Evolutionary conservation across 2,113 vertebrate genomes (phyloP), one percentile per base, ranked within the genome.

Genomic region (Osmerus eperlanus): DNA sequence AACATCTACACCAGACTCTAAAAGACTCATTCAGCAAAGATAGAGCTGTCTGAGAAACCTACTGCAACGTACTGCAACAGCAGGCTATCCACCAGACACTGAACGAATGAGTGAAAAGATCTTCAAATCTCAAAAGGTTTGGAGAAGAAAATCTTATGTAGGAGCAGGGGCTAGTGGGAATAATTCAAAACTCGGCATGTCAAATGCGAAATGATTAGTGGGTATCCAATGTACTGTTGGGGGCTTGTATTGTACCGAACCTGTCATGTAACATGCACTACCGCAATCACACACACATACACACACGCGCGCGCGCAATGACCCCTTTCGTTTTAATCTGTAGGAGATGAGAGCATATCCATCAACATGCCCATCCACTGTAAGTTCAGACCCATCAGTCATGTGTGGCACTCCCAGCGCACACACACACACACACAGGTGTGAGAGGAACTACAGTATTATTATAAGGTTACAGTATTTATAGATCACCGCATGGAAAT

Each of bases 311-410:
- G 19, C 52, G 3, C 9, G 7, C n/a, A 5, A 13, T 25, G 58
- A 23, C 58, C 58, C 32, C 21, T 60, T 12, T 67, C 66, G 79
- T 73, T 73, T 41, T 78, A 67, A 76, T 68, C 78, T 77, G 66
- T 58, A 66, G 53, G 64, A 75, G 41, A 79, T 28, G 54, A 16
- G 68, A 70, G 18, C 29, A 78, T 71, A 82, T 87, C 78, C 73
- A 83, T 86, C 74, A 77, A 73, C 55, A 62, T 78, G 74, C 68
- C 75, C 67, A 67, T 72, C 72, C 58, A 77, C 81, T 68, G 77
- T 78, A 41, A 77, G 82, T 84, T 81, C 70, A 41, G 76, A 78
- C 78, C 79, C 82, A 86, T 85, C 86, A 81, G 74, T 87, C 81
- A 81, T 78, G 14, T 21, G 73, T 74, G 18, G 25, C 74, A 56